Percentiles rank a stretch among this genome's conserved stretches.
Conservation (phyloP, 30 jellyfish, hydroid and myxozoan genomes). For the Sanderia malayensis region DNA sequence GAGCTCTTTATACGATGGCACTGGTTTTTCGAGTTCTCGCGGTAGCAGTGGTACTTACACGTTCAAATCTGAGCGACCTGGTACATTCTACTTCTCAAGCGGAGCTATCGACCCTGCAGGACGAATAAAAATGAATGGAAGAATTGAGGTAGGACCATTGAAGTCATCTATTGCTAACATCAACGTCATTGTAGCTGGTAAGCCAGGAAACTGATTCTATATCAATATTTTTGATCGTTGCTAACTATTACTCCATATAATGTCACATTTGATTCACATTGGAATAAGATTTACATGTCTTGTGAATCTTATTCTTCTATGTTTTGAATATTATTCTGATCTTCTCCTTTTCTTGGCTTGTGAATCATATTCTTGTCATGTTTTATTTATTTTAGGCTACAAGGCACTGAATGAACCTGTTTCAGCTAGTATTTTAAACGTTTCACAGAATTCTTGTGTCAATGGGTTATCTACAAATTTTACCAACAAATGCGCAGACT, state of each 20-base stretch:
- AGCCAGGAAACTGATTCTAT: too few relatives aligned
- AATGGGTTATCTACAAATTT: not conserved
- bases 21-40: conserved; percentile 51
- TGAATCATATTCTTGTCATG: too few relatives aligned
- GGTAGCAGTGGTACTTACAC: conserved; percentile 48
- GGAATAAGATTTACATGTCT: too few relatives aligned
- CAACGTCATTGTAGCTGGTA: conserved; percentile 50
- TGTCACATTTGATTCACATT: too few relatives aligned
- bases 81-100: conserved; percentile 72
- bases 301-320: too few relatives aligned
- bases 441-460: not conserved
- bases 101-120: conserved; percentile 59
- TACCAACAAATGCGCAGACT: not conserved
- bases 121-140: conserved; percentile 56
- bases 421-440: not conserved
- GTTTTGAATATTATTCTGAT: too few relatives aligned
- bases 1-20: conserved; percentile 40
- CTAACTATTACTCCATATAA: too few relatives aligned
- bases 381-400: conserved; percentile 5
- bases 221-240: too few relatives aligned
- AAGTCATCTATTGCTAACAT: conserved; percentile 16
- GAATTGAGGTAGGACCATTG: conserved; percentile 51
- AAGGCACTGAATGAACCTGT: conserved; percentile 2
- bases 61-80: conserved; percentile 54
- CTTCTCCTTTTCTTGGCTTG: too few relatives aligned